Percentiles rank a stretch among this genome's conserved stretches.
phyloP scores from a whole-genome alignment of 2,113 vertebrate species.

The Paracanthobrama guichenoti region DNA sequence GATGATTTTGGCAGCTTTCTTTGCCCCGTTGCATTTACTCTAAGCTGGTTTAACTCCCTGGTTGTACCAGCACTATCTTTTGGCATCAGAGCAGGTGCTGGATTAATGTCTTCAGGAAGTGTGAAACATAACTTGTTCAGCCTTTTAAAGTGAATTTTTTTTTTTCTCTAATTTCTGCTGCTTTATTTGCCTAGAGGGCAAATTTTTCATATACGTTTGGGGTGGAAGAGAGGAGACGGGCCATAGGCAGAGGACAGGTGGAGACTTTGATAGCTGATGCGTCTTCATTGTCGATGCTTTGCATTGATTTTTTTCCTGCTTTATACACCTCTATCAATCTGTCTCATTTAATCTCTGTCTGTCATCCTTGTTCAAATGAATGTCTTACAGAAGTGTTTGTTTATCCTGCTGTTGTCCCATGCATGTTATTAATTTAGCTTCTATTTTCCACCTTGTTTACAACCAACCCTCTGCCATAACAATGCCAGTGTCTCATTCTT shows the following conservation, averaged over 20 bases:
- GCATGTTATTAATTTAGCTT: not conserved
- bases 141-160: slow-evolving; percentile 11
- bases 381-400: slow-evolving; percentile 4
- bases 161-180: too few relatives aligned
- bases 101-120: slow-evolving; percentile 51
- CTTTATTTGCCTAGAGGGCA: too few relatives aligned
- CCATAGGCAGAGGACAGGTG: not conserved
- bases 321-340: not conserved
- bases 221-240: not conserved
- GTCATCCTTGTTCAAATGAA: slow-evolving; percentile 14
- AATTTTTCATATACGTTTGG: not conserved
- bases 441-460: slow-evolving; percentile 33
- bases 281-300: not conserved
- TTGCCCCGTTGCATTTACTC: slow-evolving; percentile 37
- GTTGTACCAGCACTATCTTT: slow-evolving; percentile 16
- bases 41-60: slow-evolving; percentile 39
- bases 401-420: not conserved
- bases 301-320: not conserved
- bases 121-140: slow-evolving; percentile 40
- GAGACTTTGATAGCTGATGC: not conserved
- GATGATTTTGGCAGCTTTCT: slow-evolving; percentile 36
- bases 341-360: not conserved
- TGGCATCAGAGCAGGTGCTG: slow-evolving; percentile 17
- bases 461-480: slow-evolving; percentile 7
- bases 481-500: not conserved